Evolutionary conservation across 2,113 vertebrate genomes (phyloP).

Genomic region (Leptobrachium leishanense): DNA sequence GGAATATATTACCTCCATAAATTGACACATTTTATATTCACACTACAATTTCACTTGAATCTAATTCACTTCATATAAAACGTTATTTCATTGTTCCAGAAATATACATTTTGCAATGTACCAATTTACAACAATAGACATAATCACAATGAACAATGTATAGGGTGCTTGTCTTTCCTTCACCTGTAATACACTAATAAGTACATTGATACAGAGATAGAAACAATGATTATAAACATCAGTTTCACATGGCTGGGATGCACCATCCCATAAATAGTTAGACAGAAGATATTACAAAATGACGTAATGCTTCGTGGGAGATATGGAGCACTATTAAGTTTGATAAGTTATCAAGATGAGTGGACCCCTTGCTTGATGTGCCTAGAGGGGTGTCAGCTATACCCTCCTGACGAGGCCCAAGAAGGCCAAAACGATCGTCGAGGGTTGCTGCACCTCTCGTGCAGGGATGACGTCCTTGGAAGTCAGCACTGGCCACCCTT

Average conservation of each 20-base stretch:
- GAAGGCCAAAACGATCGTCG: no score
- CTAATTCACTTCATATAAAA: constrained; percentile 6
- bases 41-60: no score
- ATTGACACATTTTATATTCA: no score
- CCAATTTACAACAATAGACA: constrained; percentile 41
- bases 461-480: no score
- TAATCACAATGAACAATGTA: constrained; percentile 35
- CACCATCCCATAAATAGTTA: constrained; percentile 57
- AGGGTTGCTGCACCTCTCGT: no score
- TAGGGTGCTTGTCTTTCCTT: constrained; percentile 44
- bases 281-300: constrained; percentile 56
- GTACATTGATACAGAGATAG: constrained; percentile 39
- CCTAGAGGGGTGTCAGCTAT: no score
- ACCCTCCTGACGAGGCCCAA: no score
- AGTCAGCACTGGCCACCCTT: no score
- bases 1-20: no score
- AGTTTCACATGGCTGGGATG: constrained; percentile 50
- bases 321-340: not conserved
- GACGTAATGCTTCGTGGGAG: not conserved
- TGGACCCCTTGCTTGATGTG: no score
- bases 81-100: constrained; percentile 30
- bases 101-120: constrained; percentile 41
- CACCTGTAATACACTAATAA: constrained; percentile 26
- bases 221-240: constrained; percentile 55
- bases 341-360: not conserved